A percentile compares a stretch with the other conserved stretches of the same genome.
These are phyloP conservation scores for Drosophila leontia DNA, from an alignment of 1,140 invertebrate genomes.

Conservation along the genomic window DNA sequence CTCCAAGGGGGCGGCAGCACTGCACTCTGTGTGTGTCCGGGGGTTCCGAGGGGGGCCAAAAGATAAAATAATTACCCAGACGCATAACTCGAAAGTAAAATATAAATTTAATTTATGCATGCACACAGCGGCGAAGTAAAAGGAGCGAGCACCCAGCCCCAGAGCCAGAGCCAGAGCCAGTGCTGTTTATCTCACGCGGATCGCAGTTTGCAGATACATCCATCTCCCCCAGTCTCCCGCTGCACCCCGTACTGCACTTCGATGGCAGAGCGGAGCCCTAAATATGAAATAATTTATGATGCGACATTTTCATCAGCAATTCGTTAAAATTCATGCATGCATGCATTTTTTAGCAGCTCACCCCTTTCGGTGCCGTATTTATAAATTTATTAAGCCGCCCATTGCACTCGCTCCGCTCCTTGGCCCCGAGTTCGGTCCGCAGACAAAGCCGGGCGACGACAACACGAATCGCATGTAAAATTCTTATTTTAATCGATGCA, in stretches of 20 bases:
- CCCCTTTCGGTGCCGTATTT: constrained; percentile 63
- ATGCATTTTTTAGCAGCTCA: constrained; percentile 72
- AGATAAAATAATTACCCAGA: constrained; percentile 83
- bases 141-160: constrained; percentile 4
- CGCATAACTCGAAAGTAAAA: constrained; percentile 83
- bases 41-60: constrained; percentile 19
- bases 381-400: constrained; percentile 79
- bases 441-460: constrained; percentile 81
- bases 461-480: constrained; percentile 83
- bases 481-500: constrained; percentile 83
- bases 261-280: constrained; percentile 53
- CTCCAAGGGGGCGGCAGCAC: background rate
- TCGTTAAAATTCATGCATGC: constrained; percentile 83
- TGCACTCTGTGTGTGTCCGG: constrained; percentile 45
- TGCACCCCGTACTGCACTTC: constrained; percentile 1
- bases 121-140: constrained; percentile 57
- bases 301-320: constrained; percentile 84
- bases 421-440: constrained; percentile 43
- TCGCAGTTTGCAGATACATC: constrained; percentile 39
- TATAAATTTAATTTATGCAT: constrained; percentile 80
- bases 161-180: constrained; percentile 30
- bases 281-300: constrained; percentile 84
- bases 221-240: constrained; percentile 1
- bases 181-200: constrained; percentile 79
- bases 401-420: constrained; percentile 36